A percentile compares a stretch with the other conserved stretches of the same genome.
Evolutionary conservation across 1,140 invertebrate genomes (phyloP).

Genomic region (Lysiphlebus fabarum): DNA sequence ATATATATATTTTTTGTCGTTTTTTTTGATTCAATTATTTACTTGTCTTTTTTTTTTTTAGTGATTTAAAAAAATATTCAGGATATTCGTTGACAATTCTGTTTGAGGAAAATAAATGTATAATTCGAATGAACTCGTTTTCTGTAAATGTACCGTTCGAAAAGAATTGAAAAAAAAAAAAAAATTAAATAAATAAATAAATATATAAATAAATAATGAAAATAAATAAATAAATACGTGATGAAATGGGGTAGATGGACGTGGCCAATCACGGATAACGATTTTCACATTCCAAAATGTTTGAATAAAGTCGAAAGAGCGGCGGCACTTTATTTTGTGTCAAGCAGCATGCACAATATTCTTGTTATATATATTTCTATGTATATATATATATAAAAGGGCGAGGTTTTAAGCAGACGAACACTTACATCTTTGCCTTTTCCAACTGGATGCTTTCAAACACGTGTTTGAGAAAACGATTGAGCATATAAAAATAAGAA

Average conservation of each 20-base stretch:
- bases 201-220: conserved; percentile 4
- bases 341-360: conserved; percentile 26
- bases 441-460: not conserved
- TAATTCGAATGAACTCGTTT: no score
- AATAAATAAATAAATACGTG: conserved; percentile 11
- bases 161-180: conserved; percentile 23
- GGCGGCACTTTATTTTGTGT: conserved; percentile 47
- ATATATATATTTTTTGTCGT: no score
- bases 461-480: no score
- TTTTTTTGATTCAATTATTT: no score
- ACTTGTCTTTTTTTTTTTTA: no score
- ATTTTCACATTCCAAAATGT: conserved; percentile 42
- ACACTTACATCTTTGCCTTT: conserved; percentile 45
- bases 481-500: no score
- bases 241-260: conserved; percentile 23
- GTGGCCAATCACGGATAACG: conserved; percentile 28
- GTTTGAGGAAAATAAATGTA: no score
- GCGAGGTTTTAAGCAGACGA: conserved; percentile 33
- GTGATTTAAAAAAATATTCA: no score
- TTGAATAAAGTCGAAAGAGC: conserved; percentile 38
- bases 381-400: no score
- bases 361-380: no score
- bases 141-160: no score
- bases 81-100: no score
- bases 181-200: not conserved